Percentiles rank a stretch among this genome's conserved stretches.
Conservation (phyloP, 2,113 vertebrate genomes). For the human region GRCh38 chr2:142992501-142993000, state of each 20-base stretch:
- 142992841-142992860: not conserved
- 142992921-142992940: not conserved
- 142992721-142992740: not conserved
- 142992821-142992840: not conserved
- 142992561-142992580: not conserved
- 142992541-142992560: conserved; percentile 23
- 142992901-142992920: not conserved
- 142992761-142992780: not conserved
- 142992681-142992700: not conserved
- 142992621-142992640: too few species aligned
- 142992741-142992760: not conserved
- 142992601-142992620: not conserved
- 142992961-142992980: not conserved
- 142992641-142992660: not conserved
- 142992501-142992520: not conserved
- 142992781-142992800: not conserved
- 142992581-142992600: not conserved
- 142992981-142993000: not conserved
- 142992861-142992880: not conserved
- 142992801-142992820: not conserved
- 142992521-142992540: not conserved
- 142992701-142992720: not conserved
- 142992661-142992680: not conserved
- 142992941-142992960: not conserved
- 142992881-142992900: not conserved